Base-by-base conservation (phyloP, 2,888 invertebrate species). In the Matsumyia berberina region DNA sequence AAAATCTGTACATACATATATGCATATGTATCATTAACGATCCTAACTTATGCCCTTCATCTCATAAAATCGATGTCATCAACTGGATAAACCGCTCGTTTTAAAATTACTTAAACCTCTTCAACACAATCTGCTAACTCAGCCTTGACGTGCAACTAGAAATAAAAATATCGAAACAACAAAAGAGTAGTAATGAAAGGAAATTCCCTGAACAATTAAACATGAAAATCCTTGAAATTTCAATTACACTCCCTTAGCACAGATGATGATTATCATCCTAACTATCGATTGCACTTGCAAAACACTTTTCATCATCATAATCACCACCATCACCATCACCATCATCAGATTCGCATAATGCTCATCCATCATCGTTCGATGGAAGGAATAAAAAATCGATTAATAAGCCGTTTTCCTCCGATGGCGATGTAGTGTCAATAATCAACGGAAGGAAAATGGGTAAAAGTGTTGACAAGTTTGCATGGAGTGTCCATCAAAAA, bases 221-320 rank as follows among this genome's bases (percentile, higher is more conserved):
- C 35, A 53, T 53, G n/a, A 5, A 15, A 11, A 62, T 62, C 49
- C 42, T 66, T 72, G 39, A 51, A 39, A 64, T 33, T 33, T 62
- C 17, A 69, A 69, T 29, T 37, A 46, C 24, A 39, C 33, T 33
- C 12, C 31, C 51, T 15, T 33, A n/a, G 24, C 17, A 51, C 49
- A 57, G 35, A 37, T 51, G 11, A 51, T 44, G 24, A 60, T 70
- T 81, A 51, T 76, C 64, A 42, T 42, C 70, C 31, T 57, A 62
- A 39, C 57, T 64, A 76, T 70, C 62, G 69, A 76, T 58, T 70
- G 69, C 62, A 76, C 69, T 62, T 64, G 44, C 51, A 57, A 57
- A 58, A 58, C 62, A 70, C 69, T 81, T 64, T 76, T 76, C 69
- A 64, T 69, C 80, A 69, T 74, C 69, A 64, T 69, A 74, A 69